Base-by-base conservation (phyloP, 2,888 invertebrate species). In the Euphydryas editha region DNA sequence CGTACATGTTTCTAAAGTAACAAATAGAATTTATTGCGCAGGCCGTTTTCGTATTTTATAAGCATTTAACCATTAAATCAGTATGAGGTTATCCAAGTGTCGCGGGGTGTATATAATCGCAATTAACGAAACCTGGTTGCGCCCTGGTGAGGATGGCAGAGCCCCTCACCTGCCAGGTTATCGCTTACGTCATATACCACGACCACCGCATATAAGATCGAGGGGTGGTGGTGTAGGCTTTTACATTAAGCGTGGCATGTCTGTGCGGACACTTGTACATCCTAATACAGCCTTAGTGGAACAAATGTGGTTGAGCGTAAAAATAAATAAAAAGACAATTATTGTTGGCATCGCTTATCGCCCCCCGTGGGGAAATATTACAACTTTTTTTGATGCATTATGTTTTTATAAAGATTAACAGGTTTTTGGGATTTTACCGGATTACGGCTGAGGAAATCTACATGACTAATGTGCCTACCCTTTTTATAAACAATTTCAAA, bases 401-500 rank as follows among this genome's bases (percentile, higher is more conserved):
- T n/a, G n/a, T n/a, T n/a, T n/a, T n/a, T n/a, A n/a, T n/a, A n/a
- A n/a, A n/a, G n/a, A n/a, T 36, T 36, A 6, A 36, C 36, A 8
- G 36, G 8, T 4, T 36, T 36, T 6, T 36, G 11, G 13, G 24
- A 51, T 4, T 51, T 44, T 10, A 68, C 66, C 0, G 74, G 75
- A 17, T 78, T 68, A 0, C 77, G 66, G 30, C 74, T 76, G 7
- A 76, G 51, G 58, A 51, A 74, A 60, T 76, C 74, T 0, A 74
- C 75, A n/a, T 77, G 77, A 1, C 67, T 59, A 64, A 79, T 67
- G 6, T 64, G 8, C 4, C 44, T 13, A 2, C 78, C 77, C 18
- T 76, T 76, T 39, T 74, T 59, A 46, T 78, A 77, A 11, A 72
- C 62, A 0, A 78, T 46, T 0, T 62, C 49, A 42, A 78, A 79